These are phyloP conservation scores for Plutomurus gul DNA, from an alignment of 1,140 invertebrate species.

Conservation along the genomic window DNA sequence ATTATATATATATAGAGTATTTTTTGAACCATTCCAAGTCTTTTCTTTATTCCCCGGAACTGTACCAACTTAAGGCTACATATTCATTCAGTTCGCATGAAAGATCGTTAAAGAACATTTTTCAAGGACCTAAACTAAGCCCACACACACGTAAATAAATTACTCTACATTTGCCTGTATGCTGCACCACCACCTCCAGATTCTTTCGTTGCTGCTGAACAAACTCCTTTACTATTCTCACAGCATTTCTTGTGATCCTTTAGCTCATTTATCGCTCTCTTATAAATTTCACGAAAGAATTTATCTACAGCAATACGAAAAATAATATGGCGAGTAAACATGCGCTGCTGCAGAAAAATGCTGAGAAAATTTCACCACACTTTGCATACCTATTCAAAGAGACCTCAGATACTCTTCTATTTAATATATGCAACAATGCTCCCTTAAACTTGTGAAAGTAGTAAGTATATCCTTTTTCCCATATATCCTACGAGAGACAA, in stretches of 20 bases:
- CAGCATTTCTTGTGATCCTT: background rate
- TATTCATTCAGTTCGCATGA: background rate
- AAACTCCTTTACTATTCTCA: background rate
- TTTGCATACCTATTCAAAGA: no score
- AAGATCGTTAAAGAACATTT: background rate
- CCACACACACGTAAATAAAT: background rate
- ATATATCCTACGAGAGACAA: no score
- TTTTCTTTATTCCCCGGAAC: no score
- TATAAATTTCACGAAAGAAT: background rate
- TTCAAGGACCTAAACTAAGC: slow-evolving; percentile 12
- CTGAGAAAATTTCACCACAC: no score
- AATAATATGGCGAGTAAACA: background rate
- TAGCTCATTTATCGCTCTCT: slow-evolving; percentile 14
- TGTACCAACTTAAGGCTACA: no score
- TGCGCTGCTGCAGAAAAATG: background rate
- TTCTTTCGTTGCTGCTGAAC: no score
- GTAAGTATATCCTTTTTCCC: no score
- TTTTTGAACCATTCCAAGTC: no score
- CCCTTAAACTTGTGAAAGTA: no score
- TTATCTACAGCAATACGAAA: background rate
- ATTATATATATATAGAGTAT: background rate
- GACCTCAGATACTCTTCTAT: no score
- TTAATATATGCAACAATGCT: no score
- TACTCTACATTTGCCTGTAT: background rate
- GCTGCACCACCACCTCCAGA: no score